Evolutionary conservation across 2,113 vertebrate genomes (phyloP).

Genomic region (Clupea harengus): DNA sequence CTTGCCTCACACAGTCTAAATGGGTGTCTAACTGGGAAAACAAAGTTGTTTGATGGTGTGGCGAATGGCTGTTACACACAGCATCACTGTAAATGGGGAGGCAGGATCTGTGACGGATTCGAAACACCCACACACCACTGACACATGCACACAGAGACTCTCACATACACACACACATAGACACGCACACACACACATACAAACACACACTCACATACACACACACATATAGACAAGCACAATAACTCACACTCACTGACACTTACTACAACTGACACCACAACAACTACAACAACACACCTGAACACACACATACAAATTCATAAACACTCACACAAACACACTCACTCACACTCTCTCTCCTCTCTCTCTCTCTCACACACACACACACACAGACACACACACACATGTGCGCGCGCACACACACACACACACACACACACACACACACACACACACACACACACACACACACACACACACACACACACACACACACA

Average conservation of each 20-base stretch:
- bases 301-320: conserved; percentile 8
- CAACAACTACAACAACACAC: not conserved
- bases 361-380: not conserved
- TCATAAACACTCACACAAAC: not conserved
- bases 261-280: not conserved
- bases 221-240: not conserved
- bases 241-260: not conserved
- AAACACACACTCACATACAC: not conserved
- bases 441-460: not conserved
- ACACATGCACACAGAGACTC: conserved; percentile 1
- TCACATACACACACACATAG: conserved; percentile 8
- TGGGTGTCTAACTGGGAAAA: not conserved
- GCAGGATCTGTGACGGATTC: conserved; percentile 9
- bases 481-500: not conserved
- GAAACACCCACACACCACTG: conserved; percentile 20
- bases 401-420: not conserved
- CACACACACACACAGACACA: conserved; percentile 6
- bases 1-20: conserved; percentile 1
- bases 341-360: not conserved
- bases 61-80: conserved; percentile 11
- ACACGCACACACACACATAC: conserved; percentile 17
- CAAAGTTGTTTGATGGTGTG: not conserved
- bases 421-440: not conserved
- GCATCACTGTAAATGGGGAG: not conserved
- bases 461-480: not conserved